phyloP scores from a whole-genome alignment of 2,888 invertebrate species.

The Ecliptopera silaceata region DNA sequence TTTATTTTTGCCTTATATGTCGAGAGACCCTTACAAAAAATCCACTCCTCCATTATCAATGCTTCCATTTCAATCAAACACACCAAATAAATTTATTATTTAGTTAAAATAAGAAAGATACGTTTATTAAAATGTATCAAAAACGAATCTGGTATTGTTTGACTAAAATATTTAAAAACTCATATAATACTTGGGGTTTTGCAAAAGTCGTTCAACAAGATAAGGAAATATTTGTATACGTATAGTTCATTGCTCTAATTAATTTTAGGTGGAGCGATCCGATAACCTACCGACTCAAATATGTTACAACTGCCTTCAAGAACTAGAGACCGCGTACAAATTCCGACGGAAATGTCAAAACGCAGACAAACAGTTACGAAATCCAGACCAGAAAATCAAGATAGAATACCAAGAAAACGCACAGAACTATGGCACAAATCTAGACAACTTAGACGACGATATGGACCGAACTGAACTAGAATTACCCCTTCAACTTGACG shows the following conservation, averaged over 20 bases:
- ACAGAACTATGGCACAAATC: conserved; percentile 30
- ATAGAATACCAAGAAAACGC: conserved; percentile 50
- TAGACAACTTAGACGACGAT: conserved; percentile 34
- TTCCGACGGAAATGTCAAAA: conserved; percentile 75
- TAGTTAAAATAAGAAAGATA: no score
- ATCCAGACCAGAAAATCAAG: conserved; percentile 51
- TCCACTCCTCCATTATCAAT: no score
- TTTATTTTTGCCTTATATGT: no score
- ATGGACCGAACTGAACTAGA: conserved; percentile 31
- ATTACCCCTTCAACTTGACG: neutral
- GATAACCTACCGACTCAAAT: conserved; percentile 69
- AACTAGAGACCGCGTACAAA: conserved; percentile 72
- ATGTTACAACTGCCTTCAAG: conserved; percentile 65
- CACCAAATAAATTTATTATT: no score
- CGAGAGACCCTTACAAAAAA: no score
- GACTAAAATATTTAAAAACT: neutral
- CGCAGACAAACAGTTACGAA: conserved; percentile 59
- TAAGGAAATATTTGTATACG: neutral
- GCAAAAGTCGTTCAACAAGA: neutral
- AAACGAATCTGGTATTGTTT: neutral
- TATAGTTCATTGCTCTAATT: conserved; percentile 17
- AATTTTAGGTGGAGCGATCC: conserved; percentile 64
- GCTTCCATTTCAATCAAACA: no score
- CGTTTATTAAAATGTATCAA: no score
- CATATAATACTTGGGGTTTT: neutral